These are phyloP conservation scores for Porites australiensis DNA, from an alignment of 64 coral and sea anemone species.

Conservation along the genomic window DNA sequence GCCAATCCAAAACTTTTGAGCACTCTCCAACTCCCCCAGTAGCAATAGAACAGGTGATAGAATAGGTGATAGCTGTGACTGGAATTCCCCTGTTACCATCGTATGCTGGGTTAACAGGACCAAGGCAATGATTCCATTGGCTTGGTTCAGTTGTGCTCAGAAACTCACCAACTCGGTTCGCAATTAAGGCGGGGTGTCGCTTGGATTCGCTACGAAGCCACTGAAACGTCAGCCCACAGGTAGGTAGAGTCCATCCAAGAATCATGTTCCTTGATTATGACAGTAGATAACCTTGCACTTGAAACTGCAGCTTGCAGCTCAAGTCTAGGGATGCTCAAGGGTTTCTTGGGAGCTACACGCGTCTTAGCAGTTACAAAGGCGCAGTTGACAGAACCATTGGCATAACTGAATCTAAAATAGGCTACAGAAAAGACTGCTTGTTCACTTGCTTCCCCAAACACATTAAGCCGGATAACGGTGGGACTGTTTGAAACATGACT, in stretches of 20 bases:
- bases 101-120: too few relatives aligned
- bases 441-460: conserved; percentile 56
- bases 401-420: too few relatives aligned
- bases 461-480: conserved; percentile 13
- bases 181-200: conserved; percentile 8
- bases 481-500: too few relatives aligned
- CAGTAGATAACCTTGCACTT: background rate
- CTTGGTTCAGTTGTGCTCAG: background rate
- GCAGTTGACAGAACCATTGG: too few relatives aligned
- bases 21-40: too few relatives aligned
- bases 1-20: too few relatives aligned
- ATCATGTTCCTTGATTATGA: conserved; percentile 40
- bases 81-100: too few relatives aligned
- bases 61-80: background rate
- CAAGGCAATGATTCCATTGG: too few relatives aligned
- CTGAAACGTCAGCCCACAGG: conserved; percentile 22
- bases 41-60: too few relatives aligned
- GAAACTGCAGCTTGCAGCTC: conserved; percentile 22
- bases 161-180: conserved; percentile 18
- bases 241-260: conserved; percentile 17
- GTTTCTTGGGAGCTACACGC: conserved; percentile 33
- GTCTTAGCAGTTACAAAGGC: background rate
- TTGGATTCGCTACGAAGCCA: conserved; percentile 13
- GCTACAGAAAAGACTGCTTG: background rate
- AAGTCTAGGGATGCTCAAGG: conserved; percentile 10